Evolutionary conservation across 1,140 invertebrate genomes (phyloP), one percentile per base, ranked within the genome.

Genomic region (Drosophila sucinea): DNA sequence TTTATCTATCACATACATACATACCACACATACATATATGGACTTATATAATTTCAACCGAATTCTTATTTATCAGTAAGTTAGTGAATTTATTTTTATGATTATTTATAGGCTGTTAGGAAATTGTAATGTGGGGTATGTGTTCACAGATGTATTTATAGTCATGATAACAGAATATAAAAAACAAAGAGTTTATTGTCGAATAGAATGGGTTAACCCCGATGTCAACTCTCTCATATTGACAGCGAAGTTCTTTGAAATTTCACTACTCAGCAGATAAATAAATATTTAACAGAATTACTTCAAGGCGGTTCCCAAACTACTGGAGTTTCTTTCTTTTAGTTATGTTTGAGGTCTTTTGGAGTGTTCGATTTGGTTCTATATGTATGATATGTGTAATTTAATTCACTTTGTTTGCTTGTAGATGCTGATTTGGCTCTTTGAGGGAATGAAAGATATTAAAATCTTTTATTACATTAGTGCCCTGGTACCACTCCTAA

Each of bases 141-240:
- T 75, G 74, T 71, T 60, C 67, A 63, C 33, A 68, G 35, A 41
- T 61, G 23, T 81, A 85, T 81, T 75, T 86, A 84, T 86, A 84
- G 74, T 11, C 30, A 27, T 64, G 81, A 84, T 84, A 84, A 77
- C 60, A 23, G 54, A 27, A 29, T 61, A 17, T 17, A 17, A 17
- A 17, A 17, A 17, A 17, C 57, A 62, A 67, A 40, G 67, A 66
- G 35, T 64, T 65, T 32, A 25, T 61, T 72, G 60, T 70, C 44
- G 10, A 70, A 73, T 70, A 38, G 35, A 11, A 1, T 38, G 35
- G 35, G 8, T 38, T 38, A 38, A 38, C 35, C 11, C 35, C 8
- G 35, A 38, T 38, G 11, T 10, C 35, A 38, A 3, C 1, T 10
- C 8, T 38, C 8, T 17, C 17, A 17, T 17, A 17, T 17, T 17